Percentiles rank a stretch among this genome's conserved stretches.
phyloP scores from a whole-genome alignment of 2,888 invertebrate species.

The Diarsia rubi region DNA sequence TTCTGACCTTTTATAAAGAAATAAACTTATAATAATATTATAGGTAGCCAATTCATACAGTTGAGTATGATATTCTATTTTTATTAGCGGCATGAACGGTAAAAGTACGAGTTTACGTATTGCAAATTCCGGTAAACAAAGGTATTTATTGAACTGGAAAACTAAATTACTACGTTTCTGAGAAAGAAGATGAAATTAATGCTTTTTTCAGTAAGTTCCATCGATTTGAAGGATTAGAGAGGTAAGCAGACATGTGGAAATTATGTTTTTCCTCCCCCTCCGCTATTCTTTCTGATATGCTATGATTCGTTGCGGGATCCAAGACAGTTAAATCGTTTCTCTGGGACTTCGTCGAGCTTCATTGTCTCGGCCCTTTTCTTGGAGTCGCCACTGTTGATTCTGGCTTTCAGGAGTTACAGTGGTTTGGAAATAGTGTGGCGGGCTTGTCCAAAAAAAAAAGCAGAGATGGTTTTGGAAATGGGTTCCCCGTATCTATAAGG shows the following conservation, averaged over 20 bases:
- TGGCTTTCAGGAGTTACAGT: too few species aligned
- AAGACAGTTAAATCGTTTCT: too few species aligned
- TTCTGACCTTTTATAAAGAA: conserved; percentile 2
- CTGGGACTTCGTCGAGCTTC: too few species aligned
- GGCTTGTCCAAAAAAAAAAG: too few species aligned
- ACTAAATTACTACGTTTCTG: conserved; percentile 2
- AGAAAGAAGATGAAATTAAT: neutral
- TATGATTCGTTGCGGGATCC: too few species aligned
- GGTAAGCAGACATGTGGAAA: neutral
- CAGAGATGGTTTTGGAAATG: neutral
- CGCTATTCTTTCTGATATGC: too few species aligned
- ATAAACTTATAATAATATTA: conserved; percentile 31
- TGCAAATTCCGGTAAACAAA: neutral
- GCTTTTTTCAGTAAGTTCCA: neutral
- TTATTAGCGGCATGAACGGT: conserved; percentile 33
- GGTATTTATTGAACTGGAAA: conserved; percentile 20
- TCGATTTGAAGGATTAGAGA: neutral
- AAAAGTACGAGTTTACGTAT: conserved; percentile 33
- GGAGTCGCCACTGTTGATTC: too few species aligned
- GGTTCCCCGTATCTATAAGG: neutral
- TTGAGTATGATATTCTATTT: conserved; percentile 33
- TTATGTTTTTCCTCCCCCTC: too few species aligned
- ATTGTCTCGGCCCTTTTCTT: too few species aligned
- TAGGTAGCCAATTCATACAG: neutral
- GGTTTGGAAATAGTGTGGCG: too few species aligned